Evolutionary conservation across 2,113 vertebrate genomes (phyloP).

Genomic region (Hypocryptadius cinnamomeus): DNA sequence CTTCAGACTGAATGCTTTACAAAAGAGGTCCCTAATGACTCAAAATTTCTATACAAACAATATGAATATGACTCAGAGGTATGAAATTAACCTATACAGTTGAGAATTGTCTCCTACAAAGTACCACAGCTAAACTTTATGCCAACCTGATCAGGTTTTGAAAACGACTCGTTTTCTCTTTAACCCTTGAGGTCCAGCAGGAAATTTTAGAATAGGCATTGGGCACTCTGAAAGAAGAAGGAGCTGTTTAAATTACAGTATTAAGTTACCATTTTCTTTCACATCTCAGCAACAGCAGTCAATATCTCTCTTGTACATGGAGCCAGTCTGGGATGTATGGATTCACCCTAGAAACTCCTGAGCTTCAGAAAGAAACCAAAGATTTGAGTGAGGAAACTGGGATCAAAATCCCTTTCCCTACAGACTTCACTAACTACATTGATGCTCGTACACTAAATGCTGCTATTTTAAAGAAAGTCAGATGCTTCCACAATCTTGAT

Average conservation of each 20-base stretch:
- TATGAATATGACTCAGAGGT: neutral
- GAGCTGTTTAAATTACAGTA: neutral
- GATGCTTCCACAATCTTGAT: neutral
- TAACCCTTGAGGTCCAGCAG: neutral
- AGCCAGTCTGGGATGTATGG: neutral
- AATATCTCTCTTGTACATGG: neutral
- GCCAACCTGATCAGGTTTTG: neutral
- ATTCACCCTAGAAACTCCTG: neutral
- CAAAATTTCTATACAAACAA: neutral
- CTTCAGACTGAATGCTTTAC: neutral
- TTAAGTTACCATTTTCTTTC: neutral
- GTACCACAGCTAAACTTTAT: neutral
- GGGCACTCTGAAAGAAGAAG: neutral
- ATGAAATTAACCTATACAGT: neutral
- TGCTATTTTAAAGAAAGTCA: neutral
- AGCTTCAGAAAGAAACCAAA: neutral
- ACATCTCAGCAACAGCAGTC: neutral
- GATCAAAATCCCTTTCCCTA: neutral
- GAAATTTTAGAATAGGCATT: neutral
- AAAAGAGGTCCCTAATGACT: neutral
- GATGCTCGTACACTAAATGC: neutral
- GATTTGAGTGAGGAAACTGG: neutral
- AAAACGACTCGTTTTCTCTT: rapidly evolving
- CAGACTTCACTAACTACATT: neutral
- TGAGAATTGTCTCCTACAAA: neutral